These are phyloP conservation scores for Sebastes ruberrimus DNA, from an alignment of 2,797 vertebrate species.

Conservation along the genomic window DNA sequence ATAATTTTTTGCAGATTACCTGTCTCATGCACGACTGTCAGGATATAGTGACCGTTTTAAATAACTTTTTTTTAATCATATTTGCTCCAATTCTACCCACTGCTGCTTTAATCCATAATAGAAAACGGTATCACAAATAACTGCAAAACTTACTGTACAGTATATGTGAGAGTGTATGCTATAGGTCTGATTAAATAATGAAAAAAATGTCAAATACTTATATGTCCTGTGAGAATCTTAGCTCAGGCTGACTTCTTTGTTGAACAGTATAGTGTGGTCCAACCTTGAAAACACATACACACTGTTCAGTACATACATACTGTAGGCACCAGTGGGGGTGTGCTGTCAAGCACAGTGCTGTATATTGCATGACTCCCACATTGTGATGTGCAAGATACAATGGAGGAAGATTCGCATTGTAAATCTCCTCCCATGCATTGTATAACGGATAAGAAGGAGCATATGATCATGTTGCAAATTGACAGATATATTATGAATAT, in stretches of 20 bases:
- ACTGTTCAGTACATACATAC: neutral
- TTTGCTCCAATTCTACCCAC: no score
- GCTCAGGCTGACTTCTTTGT: neutral
- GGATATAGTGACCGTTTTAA: no score
- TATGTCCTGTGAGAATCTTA: neutral
- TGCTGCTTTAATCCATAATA: neutral
- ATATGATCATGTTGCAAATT: conserved; percentile 47
- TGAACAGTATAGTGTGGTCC: neutral
- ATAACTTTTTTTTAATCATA: no score
- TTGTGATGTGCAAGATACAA: conserved; percentile 28
- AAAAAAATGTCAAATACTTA: neutral
- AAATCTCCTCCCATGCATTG: conserved; percentile 20
- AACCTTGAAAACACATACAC: conserved; percentile 17
- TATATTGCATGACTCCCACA: conserved; percentile 22
- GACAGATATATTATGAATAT: conserved; percentile 61
- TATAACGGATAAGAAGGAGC: conserved; percentile 38
- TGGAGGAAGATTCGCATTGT: neutral
- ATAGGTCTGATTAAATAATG: neutral
- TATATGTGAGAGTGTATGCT: no score
- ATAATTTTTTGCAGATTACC: no score
- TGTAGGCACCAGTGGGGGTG: neutral
- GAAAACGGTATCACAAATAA: neutral
- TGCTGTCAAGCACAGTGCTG: neutral
- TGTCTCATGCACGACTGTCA: no score
- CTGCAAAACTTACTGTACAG: no score